Conservation (phyloP, 2,888 invertebrate genomes). For the Cyclophora punctaria region DNA sequence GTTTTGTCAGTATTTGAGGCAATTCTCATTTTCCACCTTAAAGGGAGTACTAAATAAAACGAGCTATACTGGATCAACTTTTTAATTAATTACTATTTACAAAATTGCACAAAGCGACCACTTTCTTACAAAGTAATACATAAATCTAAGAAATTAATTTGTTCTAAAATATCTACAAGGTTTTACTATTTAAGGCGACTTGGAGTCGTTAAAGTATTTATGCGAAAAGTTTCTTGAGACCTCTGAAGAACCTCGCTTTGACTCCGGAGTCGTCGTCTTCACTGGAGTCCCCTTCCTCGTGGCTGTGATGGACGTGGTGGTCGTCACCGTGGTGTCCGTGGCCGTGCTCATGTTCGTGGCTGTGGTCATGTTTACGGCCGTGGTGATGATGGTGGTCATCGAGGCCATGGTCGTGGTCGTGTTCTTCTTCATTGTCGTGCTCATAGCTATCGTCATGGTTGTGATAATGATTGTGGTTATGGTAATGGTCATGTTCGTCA, state of each 20-base stretch:
- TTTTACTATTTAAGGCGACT: constrained; percentile 37
- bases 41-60: neutral
- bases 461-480: too few relatives aligned
- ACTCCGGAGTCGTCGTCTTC: constrained; percentile 11
- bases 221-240: constrained; percentile 34
- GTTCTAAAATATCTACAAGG: constrained; percentile 8
- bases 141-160: constrained; percentile 18
- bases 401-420: too few relatives aligned
- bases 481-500: too few relatives aligned
- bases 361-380: neutral
- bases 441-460: too few relatives aligned
- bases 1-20: too few relatives aligned
- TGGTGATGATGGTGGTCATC: too few relatives aligned
- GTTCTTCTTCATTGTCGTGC: too few relatives aligned
- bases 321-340: neutral
- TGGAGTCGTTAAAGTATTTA: constrained; percentile 37
- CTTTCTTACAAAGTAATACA: constrained; percentile 14
- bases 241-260: constrained; percentile 32
- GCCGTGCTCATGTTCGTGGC: neutral
- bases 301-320: too few relatives aligned
- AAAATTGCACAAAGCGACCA: constrained; percentile 70
- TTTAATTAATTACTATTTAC: constrained; percentile 47
- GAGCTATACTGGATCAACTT: constrained; percentile 13
- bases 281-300: neutral
- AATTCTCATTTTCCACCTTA: too few relatives aligned